These are phyloP conservation scores for Rhadina sibilatrix DNA, from an alignment of 2,113 vertebrate species.

Conservation along the genomic window DNA sequence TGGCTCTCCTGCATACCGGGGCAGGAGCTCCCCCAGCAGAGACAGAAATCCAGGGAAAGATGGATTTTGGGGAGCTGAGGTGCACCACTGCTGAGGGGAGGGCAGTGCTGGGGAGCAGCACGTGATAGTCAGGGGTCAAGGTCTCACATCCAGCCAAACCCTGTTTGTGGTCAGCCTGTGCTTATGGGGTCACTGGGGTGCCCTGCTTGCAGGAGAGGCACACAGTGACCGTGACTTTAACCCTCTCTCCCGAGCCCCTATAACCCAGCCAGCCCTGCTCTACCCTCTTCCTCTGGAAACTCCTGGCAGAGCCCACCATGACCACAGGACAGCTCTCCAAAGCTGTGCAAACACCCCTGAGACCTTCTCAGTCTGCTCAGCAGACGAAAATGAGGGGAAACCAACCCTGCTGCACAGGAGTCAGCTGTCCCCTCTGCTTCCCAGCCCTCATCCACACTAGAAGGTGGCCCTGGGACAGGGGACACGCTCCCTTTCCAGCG, in stretches of 20 bases:
- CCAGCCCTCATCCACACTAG: fast-evolving
- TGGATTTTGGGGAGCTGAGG: background rate
- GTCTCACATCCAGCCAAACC: background rate
- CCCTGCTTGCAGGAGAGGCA: background rate
- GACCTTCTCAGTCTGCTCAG: background rate
- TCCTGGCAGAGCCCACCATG: fast-evolving
- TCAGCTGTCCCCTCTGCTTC: background rate
- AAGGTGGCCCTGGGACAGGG: background rate
- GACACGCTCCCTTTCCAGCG: fast-evolving
- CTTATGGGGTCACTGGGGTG: fast-evolving
- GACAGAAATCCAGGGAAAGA: background rate
- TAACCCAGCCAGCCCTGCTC: fast-evolving
- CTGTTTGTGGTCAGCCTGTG: fast-evolving
- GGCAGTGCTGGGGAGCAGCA: background rate
- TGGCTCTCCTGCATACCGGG: background rate
- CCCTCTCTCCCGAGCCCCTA: fast-evolving
- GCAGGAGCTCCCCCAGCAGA: background rate
- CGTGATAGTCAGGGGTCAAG: fast-evolving
- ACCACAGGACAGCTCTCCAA: background rate
- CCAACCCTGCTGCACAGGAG: background rate
- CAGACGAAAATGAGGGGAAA: fast-evolving
- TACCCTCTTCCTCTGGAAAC: background rate
- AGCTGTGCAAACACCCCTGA: background rate
- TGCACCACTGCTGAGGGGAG: background rate
- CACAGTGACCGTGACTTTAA: fast-evolving